These are phyloP conservation scores for Zaprionus davidi DNA, from an alignment of 1,140 invertebrate species.

Conservation along the genomic window DNA sequence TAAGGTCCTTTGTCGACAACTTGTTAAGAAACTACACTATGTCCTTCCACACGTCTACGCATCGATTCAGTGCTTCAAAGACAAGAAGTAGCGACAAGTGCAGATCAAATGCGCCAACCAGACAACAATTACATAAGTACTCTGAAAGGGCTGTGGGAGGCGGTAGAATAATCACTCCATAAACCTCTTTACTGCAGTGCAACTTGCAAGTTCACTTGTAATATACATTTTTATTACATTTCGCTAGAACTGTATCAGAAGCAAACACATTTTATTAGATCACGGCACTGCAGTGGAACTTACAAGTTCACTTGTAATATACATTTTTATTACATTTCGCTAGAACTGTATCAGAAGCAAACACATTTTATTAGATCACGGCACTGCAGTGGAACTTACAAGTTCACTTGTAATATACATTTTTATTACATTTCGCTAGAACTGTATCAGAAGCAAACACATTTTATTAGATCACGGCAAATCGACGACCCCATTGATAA, in stretches of 20 bases:
- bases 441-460: not conserved
- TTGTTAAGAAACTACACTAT: constrained; percentile 13
- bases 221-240: not conserved
- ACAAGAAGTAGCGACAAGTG: not conserved
- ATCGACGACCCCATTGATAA: not conserved
- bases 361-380: too few species aligned
- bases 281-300: too few species aligned
- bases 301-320: too few species aligned
- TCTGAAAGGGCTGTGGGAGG: not conserved
- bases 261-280: not conserved
- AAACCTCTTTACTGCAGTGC: not conserved
- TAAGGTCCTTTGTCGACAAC: constrained; percentile 7
- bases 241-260: not conserved
- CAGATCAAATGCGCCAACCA: not conserved
- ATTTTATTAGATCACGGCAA: not conserved
- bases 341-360: too few species aligned
- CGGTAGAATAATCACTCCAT: not conserved
- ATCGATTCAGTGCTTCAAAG: not conserved
- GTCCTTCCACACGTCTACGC: not conserved
- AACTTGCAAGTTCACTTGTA: not conserved
- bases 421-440: not conserved
- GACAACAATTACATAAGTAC: constrained; percentile 12
- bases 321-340: too few species aligned
- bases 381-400: not conserved
- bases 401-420: not conserved